Evolutionary conservation across 2,113 vertebrate species (phyloP), one percentile per base, ranked within the genome.

Genomic region (Capreolus pygargus): DNA sequence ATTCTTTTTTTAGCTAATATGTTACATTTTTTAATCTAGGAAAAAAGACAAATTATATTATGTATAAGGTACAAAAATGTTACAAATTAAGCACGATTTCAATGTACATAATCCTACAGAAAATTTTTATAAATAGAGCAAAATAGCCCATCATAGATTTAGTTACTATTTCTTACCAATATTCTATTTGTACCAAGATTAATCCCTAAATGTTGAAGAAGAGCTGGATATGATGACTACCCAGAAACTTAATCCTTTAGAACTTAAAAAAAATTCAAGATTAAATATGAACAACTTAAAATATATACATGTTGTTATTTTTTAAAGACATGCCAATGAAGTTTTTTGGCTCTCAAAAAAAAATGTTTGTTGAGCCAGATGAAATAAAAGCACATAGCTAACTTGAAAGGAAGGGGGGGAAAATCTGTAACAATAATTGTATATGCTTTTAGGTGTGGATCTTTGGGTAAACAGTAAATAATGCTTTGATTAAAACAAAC

Each of bases 231-330:
- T 30, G 58, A 83, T 70, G 13, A 45, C 21, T 70, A 88, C 5
- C 58, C 25, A 91, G 45, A 94, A 94, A 95, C 2, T 61, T 89
- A 86, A 27, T 57, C 33, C 47, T 96, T 85, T 74, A 30, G 6
- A 91, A 88, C 12, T 94, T 86, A 4, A 28, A 90, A 55, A 45
- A 45, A 21, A 13, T 33, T 92, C 9, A 92, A 64, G 70, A 84
- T 92, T 81, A 78, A 92, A 84, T 36, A 88, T 54, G 64, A 93
- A 64, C 50, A 76, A 91, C n/a, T 94, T 55, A 94, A 85, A 85
- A 86, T 10, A 64, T 6, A 61, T 10, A 7, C 6, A 57, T 95
- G n/a, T 57, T 57, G 47, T 64, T 50, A 19, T 67, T 52, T 70
- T 85, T 81, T 64, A 87, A 96, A 95, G 45, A 81, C 45, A 76